Evolutionary conservation across 2,888 invertebrate species (phyloP), one percentile per base, ranked within the genome.

Genomic region (Mythimna lalbum): DNA sequence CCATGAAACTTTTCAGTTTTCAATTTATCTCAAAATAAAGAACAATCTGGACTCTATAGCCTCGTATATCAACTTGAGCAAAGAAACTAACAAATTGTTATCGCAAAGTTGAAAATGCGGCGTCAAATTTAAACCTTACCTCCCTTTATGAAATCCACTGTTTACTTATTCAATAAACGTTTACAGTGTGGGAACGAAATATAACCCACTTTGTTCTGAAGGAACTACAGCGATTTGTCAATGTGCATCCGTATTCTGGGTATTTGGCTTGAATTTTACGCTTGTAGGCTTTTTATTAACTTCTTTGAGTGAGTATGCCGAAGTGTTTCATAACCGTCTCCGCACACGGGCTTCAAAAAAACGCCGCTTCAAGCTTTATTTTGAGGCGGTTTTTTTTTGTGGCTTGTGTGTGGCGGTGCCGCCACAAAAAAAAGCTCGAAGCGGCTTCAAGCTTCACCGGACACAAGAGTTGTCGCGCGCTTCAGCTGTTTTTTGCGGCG

Each of bases 141-240:
- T 87, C 88, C 81, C 89, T 90, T 86, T 90, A 92, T 89, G 90
- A 91, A 92, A 91, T 89, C 89, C 84, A 83, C 91, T 89, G 82
- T 89, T 94, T 94, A 90, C 91, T 91, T 93, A 95, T 95, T 95
- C 94, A 93, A 94, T 93, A 93, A 93, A 88, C 94, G 94, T 94
- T 90, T 91, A 89, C 91, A 88, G 87, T 91, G 93, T 92, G 93
- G 92, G 93, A 94, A 93, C 92, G 92, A 93, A 91, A 94, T 93
- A 92, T 94, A 93, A 90, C 92, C 93, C 91, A 92, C 92, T 93
- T 93, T 93, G 92, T 93, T 92, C 90, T 84, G 88, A 90, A 93
- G 92, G 90, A 93, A 92, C 92, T 92, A 91, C 92, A 87, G 88
- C 91, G 91, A 93, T 94, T 94, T 93, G 90, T 94, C 93, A 93